Base-by-base conservation (phyloP, 2,797 vertebrate genomes). In the Melanotaenia trifasciata region DNA sequence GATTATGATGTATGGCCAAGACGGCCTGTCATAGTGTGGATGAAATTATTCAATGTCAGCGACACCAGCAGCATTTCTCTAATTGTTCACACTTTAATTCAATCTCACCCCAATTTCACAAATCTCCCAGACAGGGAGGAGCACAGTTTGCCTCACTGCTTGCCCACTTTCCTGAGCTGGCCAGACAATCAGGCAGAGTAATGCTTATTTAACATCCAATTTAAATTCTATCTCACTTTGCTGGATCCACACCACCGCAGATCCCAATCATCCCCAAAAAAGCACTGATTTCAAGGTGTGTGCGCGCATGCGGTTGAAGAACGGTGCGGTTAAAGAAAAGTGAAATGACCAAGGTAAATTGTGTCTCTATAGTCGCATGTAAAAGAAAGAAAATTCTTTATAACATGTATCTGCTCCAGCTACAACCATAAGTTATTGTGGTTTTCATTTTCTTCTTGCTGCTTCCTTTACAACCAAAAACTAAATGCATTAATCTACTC, bases 151-250 rank as follows among this genome's bases (percentile, higher is more conserved):
- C 86, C 79, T 92, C 83, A 81, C 81, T 81, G 90, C 89, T 87
- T 85, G 75, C 89, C 85, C 79, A 84, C 88, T 91, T 87, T 89
- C 76, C 82, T 65, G 78, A 81, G 83, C 83, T 74, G 85, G 83
- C 79, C 89, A 94, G 90, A 92, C 93, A 95, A 94, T 95, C 91
- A 93, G 87, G 82, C 63, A 56, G 72, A 90, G 94, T 94, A 94
- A 95, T 94, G 93, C 91, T 95, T 95, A 93, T 94, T 95, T 94
- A 95, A 95, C 94, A 94, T 94, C 93, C 94, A 95, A 95, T 95
- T 95, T 94, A 94, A 94, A 94, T 95, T 94, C 93, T 93, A 94
- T 94, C 89, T 92, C 90, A 90, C 92, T 93, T 92, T 90, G 84
- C 90, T 76, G 63, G 86, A 90, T 91, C 84, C 89, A 90, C 78